phyloP scores from a whole-genome alignment of 2,797 vertebrate genomes.

The Sorex maritimensis region DNA sequence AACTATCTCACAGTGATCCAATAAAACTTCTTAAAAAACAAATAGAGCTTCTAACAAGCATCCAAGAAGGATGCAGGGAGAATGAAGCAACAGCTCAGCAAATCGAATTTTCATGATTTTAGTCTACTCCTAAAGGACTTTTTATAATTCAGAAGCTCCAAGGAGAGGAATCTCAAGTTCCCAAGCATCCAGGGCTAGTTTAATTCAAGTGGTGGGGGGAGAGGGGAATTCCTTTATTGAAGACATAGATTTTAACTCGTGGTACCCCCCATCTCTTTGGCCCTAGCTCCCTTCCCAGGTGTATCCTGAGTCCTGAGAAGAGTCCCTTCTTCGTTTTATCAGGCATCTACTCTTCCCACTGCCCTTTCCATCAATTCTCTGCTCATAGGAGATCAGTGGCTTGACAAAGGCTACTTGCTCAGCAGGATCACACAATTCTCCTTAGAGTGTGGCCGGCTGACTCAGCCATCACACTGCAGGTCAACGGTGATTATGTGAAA shows the following conservation, averaged over 20 bases:
- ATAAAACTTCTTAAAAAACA: neutral
- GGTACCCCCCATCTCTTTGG: neutral
- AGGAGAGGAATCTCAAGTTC: neutral
- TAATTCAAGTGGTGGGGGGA: neutral
- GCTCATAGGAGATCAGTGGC: neutral
- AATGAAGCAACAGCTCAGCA: neutral
- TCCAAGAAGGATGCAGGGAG: neutral
- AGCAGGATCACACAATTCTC: neutral
- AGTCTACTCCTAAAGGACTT: neutral
- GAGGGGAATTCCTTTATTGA: neutral
- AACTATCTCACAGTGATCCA: too few species aligned
- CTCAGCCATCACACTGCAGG: neutral
- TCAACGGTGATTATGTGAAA: neutral
- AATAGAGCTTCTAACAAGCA: neutral
- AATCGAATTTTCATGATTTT: slow-evolving; percentile 14
- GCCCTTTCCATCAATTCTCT: neutral
- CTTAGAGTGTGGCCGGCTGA: neutral
- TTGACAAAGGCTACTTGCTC: neutral
- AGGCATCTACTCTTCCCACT: neutral
- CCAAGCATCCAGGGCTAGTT: neutral
- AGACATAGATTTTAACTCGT: neutral
- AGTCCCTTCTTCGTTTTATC: neutral
- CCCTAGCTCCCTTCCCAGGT: neutral
- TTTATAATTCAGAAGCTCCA: slow-evolving; percentile 1
- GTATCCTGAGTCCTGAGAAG: neutral